Evolutionary conservation across 2,113 vertebrate species (phyloP).

Genomic region (Centropus bengalensis): DNA sequence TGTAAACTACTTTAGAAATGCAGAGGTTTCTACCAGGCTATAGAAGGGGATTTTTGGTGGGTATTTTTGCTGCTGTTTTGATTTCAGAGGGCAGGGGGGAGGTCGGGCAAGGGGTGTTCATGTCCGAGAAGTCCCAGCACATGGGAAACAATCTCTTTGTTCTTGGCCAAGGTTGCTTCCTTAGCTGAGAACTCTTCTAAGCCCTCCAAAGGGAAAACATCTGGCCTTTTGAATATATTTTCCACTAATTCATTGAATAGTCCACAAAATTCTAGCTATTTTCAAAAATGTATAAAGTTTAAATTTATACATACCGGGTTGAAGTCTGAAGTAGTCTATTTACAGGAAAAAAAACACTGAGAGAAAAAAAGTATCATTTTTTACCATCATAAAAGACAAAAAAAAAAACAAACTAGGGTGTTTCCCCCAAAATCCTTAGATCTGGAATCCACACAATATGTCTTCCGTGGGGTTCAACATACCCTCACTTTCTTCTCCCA

Average conservation of each 20-base stretch:
- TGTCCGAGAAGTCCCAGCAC: background rate
- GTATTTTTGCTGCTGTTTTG: background rate
- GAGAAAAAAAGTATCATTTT: background rate
- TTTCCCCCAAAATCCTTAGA: background rate
- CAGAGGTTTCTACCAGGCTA: background rate
- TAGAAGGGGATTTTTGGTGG: background rate
- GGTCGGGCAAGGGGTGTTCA: background rate
- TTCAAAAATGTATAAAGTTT: background rate
- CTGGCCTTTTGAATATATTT: background rate
- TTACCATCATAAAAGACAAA: background rate
- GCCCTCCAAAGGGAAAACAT: background rate
- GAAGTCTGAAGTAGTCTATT: background rate
- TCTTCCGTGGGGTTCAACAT: background rate
- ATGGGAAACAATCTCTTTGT: background rate
- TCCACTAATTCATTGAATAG: background rate
- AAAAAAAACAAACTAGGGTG: background rate
- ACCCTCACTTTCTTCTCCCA: background rate
- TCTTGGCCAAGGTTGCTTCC: background rate
- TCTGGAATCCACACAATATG: background rate
- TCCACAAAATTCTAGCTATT: background rate
- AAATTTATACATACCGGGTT: background rate
- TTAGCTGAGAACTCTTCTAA: background rate
- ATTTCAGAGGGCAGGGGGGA: too few species aligned
- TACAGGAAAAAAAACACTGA: background rate
- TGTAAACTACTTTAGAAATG: background rate